These are phyloP conservation scores for Yponomeuta evonymella DNA, from an alignment of 2,888 invertebrate species.

Conservation along the genomic window DNA sequence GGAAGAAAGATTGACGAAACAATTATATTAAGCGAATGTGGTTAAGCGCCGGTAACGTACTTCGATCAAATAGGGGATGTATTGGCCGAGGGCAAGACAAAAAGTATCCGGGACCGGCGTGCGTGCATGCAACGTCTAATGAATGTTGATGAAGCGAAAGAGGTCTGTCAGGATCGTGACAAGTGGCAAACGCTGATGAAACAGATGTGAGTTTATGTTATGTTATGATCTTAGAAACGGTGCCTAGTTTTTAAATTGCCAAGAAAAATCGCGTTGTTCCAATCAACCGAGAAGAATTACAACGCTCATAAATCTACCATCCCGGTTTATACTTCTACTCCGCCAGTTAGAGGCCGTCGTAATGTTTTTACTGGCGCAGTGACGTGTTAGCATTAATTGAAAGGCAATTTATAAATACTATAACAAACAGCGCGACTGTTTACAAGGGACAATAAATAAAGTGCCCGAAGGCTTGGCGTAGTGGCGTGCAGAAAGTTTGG, in stretches of 20 bases:
- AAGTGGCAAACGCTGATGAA: no score
- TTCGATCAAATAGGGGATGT: no score
- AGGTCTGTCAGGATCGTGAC: no score
- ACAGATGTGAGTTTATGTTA: no score
- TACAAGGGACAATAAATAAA: constrained; percentile 11
- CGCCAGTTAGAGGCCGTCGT: not conserved
- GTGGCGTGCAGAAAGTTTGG: not conserved
- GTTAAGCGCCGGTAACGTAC: no score
- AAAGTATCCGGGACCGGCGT: no score
- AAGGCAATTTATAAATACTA: constrained; percentile 9
- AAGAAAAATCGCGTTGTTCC: not conserved
- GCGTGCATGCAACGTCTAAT: no score
- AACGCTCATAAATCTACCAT: not conserved
- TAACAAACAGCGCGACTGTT: constrained; percentile 3
- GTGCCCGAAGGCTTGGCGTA: not conserved
- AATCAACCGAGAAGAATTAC: not conserved
- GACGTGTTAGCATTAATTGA: constrained; percentile 9
- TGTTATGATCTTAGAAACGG: no score
- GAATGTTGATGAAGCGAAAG: no score
- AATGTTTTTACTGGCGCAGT: not conserved
- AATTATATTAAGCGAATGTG: no score
- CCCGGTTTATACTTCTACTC: not conserved
- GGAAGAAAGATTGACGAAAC: no score
- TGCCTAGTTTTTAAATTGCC: not conserved
- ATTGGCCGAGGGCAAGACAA: no score